Evolutionary conservation across 2,113 vertebrate genomes (phyloP).

Genomic region (Corythaixoides concolor): DNA sequence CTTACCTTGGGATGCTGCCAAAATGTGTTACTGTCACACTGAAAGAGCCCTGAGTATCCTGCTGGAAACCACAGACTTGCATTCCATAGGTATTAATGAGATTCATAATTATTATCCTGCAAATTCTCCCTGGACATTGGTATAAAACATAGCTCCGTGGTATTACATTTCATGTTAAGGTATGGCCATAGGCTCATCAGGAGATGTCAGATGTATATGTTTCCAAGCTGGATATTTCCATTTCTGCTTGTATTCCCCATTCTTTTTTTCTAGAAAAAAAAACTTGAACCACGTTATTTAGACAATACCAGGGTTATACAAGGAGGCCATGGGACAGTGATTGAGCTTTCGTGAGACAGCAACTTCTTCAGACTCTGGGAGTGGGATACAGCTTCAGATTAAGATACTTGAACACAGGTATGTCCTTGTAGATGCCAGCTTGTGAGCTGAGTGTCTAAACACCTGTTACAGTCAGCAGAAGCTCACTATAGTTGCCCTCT

Average conservation of each 20-base stretch:
- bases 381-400: not conserved
- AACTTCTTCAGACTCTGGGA: not conserved
- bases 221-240: not conserved
- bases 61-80: not conserved
- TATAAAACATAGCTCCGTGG: not conserved
- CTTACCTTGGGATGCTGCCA: not conserved
- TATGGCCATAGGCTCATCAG: not conserved
- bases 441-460: not conserved
- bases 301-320: not conserved
- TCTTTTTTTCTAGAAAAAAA: not conserved
- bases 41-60: not conserved
- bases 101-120: not conserved
- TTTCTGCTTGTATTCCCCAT: not conserved
- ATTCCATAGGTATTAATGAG: not conserved
- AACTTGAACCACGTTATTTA: not conserved
- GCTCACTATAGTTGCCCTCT: not conserved
- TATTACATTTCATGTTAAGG: not conserved
- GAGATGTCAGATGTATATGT: not conserved
- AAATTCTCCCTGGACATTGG: not conserved
- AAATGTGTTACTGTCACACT: not conserved
- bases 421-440: not conserved
- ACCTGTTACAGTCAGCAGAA: not conserved
- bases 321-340: not conserved
- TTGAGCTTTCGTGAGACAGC: not conserved
- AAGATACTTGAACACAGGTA: not conserved